Evolutionary conservation across 2,888 invertebrate species (phyloP).

Genomic region (Microctonus hyperodae): DNA sequence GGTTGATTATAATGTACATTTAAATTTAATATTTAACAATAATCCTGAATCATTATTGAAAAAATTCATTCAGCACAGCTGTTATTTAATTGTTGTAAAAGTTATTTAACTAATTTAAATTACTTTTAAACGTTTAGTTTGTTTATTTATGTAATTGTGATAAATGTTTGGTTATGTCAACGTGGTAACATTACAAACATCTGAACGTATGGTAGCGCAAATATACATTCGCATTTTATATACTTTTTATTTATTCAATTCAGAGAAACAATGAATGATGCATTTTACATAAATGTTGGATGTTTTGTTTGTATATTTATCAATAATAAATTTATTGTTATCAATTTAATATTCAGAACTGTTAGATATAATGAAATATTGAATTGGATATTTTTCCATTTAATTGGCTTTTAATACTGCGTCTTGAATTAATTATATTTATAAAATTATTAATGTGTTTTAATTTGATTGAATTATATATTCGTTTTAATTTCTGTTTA

Average conservation of each 20-base stretch:
- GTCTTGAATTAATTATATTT: no score
- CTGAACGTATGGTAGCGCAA: constrained; percentile 6
- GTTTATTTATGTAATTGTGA: not conserved
- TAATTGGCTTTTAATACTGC: not conserved
- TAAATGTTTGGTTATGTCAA: constrained; percentile 26
- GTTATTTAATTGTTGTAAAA: not conserved
- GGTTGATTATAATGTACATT: not conserved
- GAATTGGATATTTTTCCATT: not conserved
- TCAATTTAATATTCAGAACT: not conserved
- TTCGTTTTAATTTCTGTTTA: not conserved
- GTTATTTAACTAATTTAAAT: not conserved
- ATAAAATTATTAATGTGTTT: no score
- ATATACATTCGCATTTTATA: not conserved
- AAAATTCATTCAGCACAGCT: not conserved
- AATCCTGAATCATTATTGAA: not conserved
- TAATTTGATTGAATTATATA: not conserved
- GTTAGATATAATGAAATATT: not conserved
- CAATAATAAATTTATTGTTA: not conserved
- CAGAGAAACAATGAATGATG: not conserved
- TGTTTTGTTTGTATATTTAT: not conserved
- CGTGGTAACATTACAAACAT: not conserved
- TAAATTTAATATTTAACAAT: not conserved
- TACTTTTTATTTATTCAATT: not conserved
- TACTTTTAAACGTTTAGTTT: not conserved
- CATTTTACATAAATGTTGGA: not conserved